These are phyloP conservation scores for Meganola albula DNA, from an alignment of 2,888 invertebrate genomes.

Conservation along the genomic window DNA sequence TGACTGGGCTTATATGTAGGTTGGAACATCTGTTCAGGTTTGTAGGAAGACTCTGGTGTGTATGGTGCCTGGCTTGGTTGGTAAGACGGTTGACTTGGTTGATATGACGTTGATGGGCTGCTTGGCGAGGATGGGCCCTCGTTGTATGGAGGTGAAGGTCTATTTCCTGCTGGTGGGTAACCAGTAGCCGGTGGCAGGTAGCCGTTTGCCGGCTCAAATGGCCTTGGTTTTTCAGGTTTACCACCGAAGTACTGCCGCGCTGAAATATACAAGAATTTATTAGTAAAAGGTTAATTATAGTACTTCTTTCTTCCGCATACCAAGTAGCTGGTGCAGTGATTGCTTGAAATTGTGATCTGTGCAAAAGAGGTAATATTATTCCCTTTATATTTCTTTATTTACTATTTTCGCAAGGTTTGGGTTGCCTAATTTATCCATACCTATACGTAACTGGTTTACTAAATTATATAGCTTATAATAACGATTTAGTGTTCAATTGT, in stretches of 20 bases:
- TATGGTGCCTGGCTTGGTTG: slow-evolving; percentile 30
- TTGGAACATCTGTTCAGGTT: slow-evolving; percentile 23
- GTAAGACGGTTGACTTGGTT: slow-evolving; percentile 25
- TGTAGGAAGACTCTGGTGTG: slow-evolving; percentile 14
- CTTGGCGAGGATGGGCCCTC: slow-evolving; percentile 49
- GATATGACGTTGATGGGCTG: slow-evolving; percentile 27
- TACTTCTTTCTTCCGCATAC: background rate
- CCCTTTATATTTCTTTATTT: too few relatives aligned
- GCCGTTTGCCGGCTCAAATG: slow-evolving; percentile 76
- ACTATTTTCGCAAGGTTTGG: too few relatives aligned
- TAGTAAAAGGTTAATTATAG: slow-evolving; percentile 3
- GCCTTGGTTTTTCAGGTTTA: slow-evolving; percentile 82
- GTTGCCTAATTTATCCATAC: too few relatives aligned
- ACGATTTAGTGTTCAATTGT: too few relatives aligned
- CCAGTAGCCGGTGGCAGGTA: slow-evolving; percentile 60
- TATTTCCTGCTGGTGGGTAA: slow-evolving; percentile 58
- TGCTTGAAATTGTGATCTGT: slow-evolving; percentile 15
- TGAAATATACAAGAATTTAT: slow-evolving; percentile 47
- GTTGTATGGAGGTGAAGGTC: slow-evolving; percentile 59
- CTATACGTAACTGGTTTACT: too few relatives aligned
- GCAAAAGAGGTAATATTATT: too few relatives aligned
- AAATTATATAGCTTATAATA: too few relatives aligned
- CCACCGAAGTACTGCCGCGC: slow-evolving; percentile 83
- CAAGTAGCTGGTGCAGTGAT: slow-evolving; percentile 29
- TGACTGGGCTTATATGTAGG: slow-evolving; percentile 29